A percentile compares a stretch with the other conserved stretches of the same genome.
Conservation (phyloP, 2,797 vertebrate species). For the Sebastes jordani region DNA sequence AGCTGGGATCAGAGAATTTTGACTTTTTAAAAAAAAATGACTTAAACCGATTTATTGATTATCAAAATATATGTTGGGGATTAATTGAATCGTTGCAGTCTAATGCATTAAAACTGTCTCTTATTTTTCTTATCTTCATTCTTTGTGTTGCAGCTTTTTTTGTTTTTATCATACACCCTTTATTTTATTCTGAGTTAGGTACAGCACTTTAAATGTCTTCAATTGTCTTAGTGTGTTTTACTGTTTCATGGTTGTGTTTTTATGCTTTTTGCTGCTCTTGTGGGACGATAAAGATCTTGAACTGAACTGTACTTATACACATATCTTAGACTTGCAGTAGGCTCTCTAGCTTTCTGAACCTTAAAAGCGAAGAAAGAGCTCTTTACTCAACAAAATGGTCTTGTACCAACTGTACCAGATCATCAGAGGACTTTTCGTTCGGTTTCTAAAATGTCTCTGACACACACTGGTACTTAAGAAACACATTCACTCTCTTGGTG, state of each 20-base stretch:
- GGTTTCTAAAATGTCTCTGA: not conserved
- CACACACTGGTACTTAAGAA: not conserved
- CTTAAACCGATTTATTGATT: too few species aligned
- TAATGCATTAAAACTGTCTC: not conserved
- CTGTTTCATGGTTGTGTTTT: not conserved
- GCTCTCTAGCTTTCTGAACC: not conserved
- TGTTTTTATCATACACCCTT: not conserved
- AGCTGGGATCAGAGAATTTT: too few species aligned
- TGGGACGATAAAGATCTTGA: not conserved
- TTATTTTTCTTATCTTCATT: not conserved
- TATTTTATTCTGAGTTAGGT: not conserved
- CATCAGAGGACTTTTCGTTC: constrained; percentile 1
- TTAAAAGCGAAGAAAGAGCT: not conserved
- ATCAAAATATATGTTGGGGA: not conserved
- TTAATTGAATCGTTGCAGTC: too few species aligned
- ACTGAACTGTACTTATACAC: not conserved
- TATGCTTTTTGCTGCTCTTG: not conserved
- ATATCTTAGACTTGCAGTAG: not conserved
- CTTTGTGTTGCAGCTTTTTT: not conserved
- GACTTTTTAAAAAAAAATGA: too few species aligned
- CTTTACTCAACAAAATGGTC: not conserved
- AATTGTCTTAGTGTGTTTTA: not conserved
- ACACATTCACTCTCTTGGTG: not conserved
- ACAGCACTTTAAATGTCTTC: not conserved
- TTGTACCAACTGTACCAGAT: not conserved